These are phyloP conservation scores for Turritopsis rubra DNA, from an alignment of 30 jellyfish, hydroid and myxozoan genomes.

Conservation along the genomic window DNA sequence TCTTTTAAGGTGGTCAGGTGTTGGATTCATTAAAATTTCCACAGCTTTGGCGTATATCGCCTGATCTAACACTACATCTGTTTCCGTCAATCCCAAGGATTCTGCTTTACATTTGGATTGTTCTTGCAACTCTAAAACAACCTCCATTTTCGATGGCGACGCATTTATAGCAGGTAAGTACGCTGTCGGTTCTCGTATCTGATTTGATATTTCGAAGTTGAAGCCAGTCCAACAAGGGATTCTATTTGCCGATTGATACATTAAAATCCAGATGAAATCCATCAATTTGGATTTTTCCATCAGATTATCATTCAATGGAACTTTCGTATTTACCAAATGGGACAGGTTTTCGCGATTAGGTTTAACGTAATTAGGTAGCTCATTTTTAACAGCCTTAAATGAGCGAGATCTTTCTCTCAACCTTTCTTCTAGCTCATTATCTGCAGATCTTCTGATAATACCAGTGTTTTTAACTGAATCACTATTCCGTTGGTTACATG, in stretches of 20 bases:
- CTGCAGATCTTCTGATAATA: neutral
- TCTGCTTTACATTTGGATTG: conserved; percentile 44
- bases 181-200: too few relatives aligned
- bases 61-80: conserved; percentile 52
- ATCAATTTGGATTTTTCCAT: neutral
- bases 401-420: too few relatives aligned
- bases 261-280: neutral
- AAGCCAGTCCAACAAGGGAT: neutral
- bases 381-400: too few relatives aligned
- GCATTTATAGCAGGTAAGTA: neutral
- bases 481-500: neutral
- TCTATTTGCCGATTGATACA: neutral
- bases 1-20: conserved; percentile 22
- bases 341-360: neutral
- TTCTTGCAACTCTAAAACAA: conserved; percentile 25
- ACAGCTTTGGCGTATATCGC: conserved; percentile 56
- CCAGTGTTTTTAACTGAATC: neutral
- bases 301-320: neutral
- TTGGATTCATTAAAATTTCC: conserved; percentile 42
- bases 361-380: neutral
- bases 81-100: conserved; percentile 32
- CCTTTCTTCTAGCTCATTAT: too few relatives aligned
- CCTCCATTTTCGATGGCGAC: conserved; percentile 41
- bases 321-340: neutral
- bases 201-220: too few relatives aligned